Percentiles rank a stretch among this genome's conserved stretches.
These are phyloP conservation scores for Capromys pilorides DNA, from an alignment of 2,797 vertebrate species.

Conservation along the genomic window DNA sequence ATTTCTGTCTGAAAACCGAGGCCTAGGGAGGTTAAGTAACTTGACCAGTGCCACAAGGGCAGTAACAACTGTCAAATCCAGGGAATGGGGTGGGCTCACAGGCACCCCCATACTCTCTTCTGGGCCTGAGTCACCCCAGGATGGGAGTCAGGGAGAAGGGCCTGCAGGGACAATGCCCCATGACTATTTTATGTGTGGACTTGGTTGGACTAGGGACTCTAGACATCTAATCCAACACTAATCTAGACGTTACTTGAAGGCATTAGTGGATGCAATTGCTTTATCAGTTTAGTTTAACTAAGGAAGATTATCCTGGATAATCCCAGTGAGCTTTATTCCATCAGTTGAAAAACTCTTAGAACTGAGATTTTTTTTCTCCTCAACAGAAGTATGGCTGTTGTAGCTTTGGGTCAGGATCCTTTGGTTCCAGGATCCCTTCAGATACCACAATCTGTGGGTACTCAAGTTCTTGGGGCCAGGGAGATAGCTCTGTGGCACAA, in stretches of 20 bases:
- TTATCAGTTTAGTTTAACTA: not conserved
- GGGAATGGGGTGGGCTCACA: not conserved
- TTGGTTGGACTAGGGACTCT: not conserved
- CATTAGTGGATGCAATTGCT: not conserved
- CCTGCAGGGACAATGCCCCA: rapidly evolving
- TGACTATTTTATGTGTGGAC: not conserved
- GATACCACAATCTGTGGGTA: not conserved
- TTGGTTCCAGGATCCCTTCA: not conserved
- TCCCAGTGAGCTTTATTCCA: not conserved
- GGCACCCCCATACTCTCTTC: not conserved
- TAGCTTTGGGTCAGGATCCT: not conserved
- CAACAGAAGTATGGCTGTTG: not conserved
- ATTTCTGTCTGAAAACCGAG: not conserved
- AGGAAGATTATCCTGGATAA: not conserved
- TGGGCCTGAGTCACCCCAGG: not conserved
- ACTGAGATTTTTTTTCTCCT: too few relatives aligned
- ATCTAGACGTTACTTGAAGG: not conserved
- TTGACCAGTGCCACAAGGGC: not conserved
- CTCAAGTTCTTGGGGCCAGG: not conserved
- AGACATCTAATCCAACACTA: not conserved
- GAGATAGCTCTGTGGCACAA: too few relatives aligned
- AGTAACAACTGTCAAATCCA: not conserved
- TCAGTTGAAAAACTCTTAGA: not conserved
- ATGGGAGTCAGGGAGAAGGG: not conserved
- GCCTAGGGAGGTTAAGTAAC: not conserved